These are phyloP conservation scores for Apis dorsata DNA, from an alignment of 1,140 invertebrate genomes.

Conservation along the genomic window DNA sequence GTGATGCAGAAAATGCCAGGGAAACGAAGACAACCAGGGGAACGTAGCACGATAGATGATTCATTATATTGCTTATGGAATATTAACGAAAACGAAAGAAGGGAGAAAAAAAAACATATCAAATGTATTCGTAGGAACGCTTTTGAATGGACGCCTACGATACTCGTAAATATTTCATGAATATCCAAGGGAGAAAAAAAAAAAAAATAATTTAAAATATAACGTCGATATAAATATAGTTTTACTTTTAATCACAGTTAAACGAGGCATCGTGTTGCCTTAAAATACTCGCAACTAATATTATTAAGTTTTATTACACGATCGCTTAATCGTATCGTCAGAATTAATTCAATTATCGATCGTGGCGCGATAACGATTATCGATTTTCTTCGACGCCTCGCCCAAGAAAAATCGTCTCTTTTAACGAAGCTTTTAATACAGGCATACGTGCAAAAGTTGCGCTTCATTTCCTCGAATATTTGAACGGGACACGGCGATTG, in stretches of 20 bases:
- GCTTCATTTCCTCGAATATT: constrained; percentile 43
- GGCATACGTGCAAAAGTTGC: constrained; percentile 36
- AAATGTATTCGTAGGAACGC: not conserved
- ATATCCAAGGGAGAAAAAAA: not conserved
- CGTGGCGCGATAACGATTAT: constrained; percentile 43
- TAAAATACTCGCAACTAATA: constrained; percentile 4
- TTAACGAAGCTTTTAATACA: constrained; percentile 53
- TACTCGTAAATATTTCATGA: not conserved
- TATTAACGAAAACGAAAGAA: constrained; percentile 15
- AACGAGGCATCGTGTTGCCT: constrained; percentile 1
- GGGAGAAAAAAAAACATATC: not conserved
- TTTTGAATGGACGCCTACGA: not conserved
- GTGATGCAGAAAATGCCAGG: constrained; percentile 42
- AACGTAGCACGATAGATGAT: constrained; percentile 30
- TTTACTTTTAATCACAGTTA: not conserved
- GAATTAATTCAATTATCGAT: constrained; percentile 58
- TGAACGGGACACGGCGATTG: constrained; percentile 14
- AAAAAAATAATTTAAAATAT: not conserved
- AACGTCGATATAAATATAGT: not conserved
- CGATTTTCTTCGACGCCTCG: constrained; percentile 36
- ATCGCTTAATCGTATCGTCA: constrained; percentile 55
- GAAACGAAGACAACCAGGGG: constrained; percentile 28
- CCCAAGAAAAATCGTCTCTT: constrained; percentile 26
- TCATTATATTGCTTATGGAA: constrained; percentile 24
- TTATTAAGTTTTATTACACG: constrained; percentile 45